Evolutionary conservation across 2,797 vertebrate species (phyloP).

Genomic region (Chloroceryle inda): DNA sequence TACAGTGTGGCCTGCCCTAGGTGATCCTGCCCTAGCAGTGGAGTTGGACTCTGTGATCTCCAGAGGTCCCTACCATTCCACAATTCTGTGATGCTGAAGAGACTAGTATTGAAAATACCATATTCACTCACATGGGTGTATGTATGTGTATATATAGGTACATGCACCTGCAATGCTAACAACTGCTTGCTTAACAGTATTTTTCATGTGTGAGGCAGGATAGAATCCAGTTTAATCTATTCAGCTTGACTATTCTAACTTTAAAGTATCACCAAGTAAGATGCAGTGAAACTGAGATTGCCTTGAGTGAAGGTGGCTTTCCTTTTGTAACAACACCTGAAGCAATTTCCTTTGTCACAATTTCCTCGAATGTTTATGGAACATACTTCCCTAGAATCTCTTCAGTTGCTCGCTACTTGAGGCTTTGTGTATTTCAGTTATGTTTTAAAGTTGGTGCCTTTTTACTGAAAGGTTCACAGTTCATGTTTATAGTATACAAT

Average conservation of each 20-base stretch:
- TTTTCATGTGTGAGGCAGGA: not conserved
- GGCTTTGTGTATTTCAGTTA: not conserved
- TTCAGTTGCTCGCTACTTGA: not conserved
- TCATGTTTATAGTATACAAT: not conserved
- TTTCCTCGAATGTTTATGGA: not conserved
- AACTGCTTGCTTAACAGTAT: not conserved
- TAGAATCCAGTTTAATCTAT: not conserved
- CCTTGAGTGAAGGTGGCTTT: not conserved
- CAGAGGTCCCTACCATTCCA: too few relatives aligned
- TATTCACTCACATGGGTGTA: fast-evolving
- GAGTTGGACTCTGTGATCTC: too few relatives aligned
- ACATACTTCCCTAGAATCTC: not conserved
- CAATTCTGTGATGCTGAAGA: not conserved
- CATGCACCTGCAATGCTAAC: not conserved
- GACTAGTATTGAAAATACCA: not conserved
- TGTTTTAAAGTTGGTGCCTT: not conserved
- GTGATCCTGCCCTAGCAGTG: too few relatives aligned
- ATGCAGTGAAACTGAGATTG: not conserved
- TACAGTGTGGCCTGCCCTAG: too few relatives aligned
- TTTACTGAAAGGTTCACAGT: not conserved
- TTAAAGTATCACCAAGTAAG: not conserved
- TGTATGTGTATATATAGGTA: not conserved
- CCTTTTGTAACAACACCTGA: not conserved
- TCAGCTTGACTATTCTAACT: not conserved
- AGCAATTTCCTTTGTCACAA: not conserved